A percentile compares a stretch with the other conserved stretches of the same genome.
Conservation (phyloP, 1,140 invertebrate species). For the Scaptomyza graminum region DNA sequence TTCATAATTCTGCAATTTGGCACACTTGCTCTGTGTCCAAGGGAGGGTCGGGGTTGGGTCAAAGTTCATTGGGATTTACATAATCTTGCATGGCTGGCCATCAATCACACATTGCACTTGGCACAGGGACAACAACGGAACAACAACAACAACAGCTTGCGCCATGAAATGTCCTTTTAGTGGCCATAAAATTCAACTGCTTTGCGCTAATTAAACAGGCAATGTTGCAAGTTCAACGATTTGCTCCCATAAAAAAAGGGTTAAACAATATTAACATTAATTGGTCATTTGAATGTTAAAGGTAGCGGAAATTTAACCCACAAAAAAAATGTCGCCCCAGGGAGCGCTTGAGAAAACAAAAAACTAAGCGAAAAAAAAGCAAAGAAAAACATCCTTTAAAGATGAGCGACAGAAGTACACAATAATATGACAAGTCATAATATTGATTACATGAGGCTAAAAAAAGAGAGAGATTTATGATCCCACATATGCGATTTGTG, state of each 20-base stretch:
- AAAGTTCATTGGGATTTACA: slow-evolving; percentile 68
- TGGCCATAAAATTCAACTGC: slow-evolving; percentile 55
- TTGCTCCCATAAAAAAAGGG: slow-evolving; percentile 47
- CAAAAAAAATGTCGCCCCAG: slow-evolving; percentile 49
- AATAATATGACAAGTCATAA: slow-evolving; percentile 82
- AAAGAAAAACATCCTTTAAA: slow-evolving; percentile 45
- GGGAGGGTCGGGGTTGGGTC: slow-evolving; percentile 8
- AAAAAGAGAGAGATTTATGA: slow-evolving; percentile 61
- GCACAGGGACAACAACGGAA: slow-evolving; percentile 6
- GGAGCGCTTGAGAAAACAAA: slow-evolving; percentile 51
- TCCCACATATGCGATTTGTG: slow-evolving; percentile 55
- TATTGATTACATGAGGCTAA: slow-evolving; percentile 61
- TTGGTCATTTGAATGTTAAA: slow-evolving; percentile 58
- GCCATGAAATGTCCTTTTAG: slow-evolving; percentile 24
- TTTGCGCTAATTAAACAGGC: slow-evolving; percentile 67
- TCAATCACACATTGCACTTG: slow-evolving; percentile 58
- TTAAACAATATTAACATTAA: slow-evolving; percentile 70
- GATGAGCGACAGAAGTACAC: slow-evolving; percentile 60
- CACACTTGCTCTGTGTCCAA: slow-evolving; percentile 54
- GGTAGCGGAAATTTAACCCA: slow-evolving; percentile 33
- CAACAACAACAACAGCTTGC: slow-evolving; percentile 39
- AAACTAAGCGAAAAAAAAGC: slow-evolving; percentile 27
- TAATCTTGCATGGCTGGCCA: slow-evolving; percentile 53
- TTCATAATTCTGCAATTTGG: slow-evolving; percentile 74
- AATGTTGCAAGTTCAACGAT: slow-evolving; percentile 61